Evolutionary conservation across 2,797 vertebrate species (phyloP).

Genomic region (Typhlichthys eigenmanni): DNA sequence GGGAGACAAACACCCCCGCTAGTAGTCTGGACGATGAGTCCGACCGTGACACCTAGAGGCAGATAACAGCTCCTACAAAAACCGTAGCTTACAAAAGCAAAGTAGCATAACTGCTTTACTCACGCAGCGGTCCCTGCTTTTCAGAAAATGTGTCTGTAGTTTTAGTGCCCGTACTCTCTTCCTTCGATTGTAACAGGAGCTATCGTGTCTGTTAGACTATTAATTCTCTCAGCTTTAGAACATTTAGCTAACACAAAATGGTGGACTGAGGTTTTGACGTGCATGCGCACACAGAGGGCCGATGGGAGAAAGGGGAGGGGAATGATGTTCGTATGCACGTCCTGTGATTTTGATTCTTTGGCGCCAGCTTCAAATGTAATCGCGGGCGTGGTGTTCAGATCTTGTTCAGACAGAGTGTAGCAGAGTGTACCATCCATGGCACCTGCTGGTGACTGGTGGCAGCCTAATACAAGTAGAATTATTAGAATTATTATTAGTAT

Average conservation of each 20-base stretch:
- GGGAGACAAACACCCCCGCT: constrained; percentile 99
- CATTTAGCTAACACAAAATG: constrained; percentile 92
- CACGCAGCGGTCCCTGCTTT: constrained; percentile 49
- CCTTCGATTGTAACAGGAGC: constrained; percentile 40
- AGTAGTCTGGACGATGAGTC: constrained; percentile 91
- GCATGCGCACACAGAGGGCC: constrained; percentile 75
- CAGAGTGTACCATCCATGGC: too few species aligned
- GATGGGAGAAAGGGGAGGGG: constrained; percentile 48
- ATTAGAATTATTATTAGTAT: too few species aligned
- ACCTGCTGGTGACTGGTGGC: too few species aligned
- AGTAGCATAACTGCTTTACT: constrained; percentile 40
- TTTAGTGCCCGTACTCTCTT: not conserved
- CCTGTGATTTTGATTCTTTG: not conserved
- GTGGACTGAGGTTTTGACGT: constrained; percentile 76
- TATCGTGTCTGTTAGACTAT: constrained; percentile 53
- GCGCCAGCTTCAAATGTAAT: constrained; percentile 71
- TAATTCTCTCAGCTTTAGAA: constrained; percentile 70
- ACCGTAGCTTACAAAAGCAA: constrained; percentile 74
- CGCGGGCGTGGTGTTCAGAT: constrained; percentile 51
- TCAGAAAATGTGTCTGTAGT: constrained; percentile 50
- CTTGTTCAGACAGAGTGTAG: constrained; percentile 8
- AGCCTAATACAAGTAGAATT: too few species aligned
- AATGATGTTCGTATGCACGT: not conserved
- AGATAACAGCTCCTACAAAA: constrained; percentile 97
- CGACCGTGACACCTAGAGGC: constrained; percentile 99